Conservation (phyloP, 2,797 vertebrate genomes). For the Helostoma temminkii region DNA sequence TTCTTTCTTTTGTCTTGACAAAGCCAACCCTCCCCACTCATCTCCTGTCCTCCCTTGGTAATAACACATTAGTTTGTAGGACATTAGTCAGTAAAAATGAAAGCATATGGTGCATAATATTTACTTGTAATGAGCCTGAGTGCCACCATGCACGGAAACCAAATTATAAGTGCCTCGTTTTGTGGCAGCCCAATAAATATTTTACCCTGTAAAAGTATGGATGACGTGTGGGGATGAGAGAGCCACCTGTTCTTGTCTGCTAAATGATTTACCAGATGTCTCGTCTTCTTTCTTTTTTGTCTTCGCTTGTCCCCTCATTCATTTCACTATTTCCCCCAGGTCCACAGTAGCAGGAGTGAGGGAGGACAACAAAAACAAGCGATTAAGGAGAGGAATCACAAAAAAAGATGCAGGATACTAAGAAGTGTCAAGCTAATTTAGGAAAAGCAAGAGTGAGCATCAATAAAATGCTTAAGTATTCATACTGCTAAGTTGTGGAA, state of each 20-base stretch:
- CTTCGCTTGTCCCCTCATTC: slow-evolving; percentile 25
- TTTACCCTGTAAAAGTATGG: slow-evolving; percentile 68
- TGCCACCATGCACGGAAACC: slow-evolving; percentile 65
- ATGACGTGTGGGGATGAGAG: slow-evolving; percentile 52
- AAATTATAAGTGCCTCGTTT: slow-evolving; percentile 67
- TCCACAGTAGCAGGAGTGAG: neutral
- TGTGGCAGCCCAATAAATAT: slow-evolving; percentile 77
- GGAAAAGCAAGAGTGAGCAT: slow-evolving; percentile 15
- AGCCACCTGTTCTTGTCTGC: slow-evolving; percentile 71
- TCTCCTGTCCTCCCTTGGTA: slow-evolving; percentile 40
- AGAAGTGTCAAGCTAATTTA: slow-evolving; percentile 39
- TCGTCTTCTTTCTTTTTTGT: slow-evolving; percentile 41
- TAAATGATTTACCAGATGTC: slow-evolving; percentile 69
- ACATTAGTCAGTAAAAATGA: slow-evolving; percentile 71
- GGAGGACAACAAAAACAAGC: slow-evolving; percentile 23
- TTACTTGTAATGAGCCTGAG: slow-evolving; percentile 74
- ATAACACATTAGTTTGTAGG: slow-evolving; percentile 60
- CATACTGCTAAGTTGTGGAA: neutral
- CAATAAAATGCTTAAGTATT: slow-evolving; percentile 24
- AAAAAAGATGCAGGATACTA: neutral
- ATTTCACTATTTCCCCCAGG: slow-evolving; percentile 32
- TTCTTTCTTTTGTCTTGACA: slow-evolving; percentile 35
- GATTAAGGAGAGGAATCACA: slow-evolving; percentile 15
- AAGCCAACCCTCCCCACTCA: slow-evolving; percentile 40
- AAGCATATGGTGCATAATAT: slow-evolving; percentile 74